Percentiles rank a stretch among this genome's conserved stretches.
phyloP scores from a whole-genome alignment of 2,797 vertebrate genomes.

The Cirrhinus mrigala region DNA sequence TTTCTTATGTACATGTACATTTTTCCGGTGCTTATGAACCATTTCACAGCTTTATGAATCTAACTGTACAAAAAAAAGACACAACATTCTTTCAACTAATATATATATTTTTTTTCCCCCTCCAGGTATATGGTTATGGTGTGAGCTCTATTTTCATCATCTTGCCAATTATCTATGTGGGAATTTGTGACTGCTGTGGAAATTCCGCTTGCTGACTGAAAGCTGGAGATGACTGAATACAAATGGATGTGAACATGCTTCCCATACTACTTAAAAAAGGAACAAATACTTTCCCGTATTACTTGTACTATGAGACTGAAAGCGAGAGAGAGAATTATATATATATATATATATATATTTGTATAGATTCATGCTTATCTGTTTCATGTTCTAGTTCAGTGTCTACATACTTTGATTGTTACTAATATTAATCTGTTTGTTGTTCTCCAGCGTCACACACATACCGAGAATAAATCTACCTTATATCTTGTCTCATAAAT shows the following conservation, averaged over 20 bases:
- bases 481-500: too few relatives aligned
- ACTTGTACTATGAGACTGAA: too few relatives aligned
- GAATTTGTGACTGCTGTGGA: background rate
- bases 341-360: too few relatives aligned
- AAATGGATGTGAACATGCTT: background rate
- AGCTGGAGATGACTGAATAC: background rate
- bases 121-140: background rate
- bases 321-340: too few relatives aligned
- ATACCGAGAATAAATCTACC: too few relatives aligned
- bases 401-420: too few relatives aligned
- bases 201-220: background rate
- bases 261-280: background rate
- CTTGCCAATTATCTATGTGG: constrained; percentile 2
- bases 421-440: too few relatives aligned
- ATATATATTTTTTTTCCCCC: too few relatives aligned
- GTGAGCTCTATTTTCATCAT: background rate
- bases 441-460: too few relatives aligned
- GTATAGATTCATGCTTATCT: too few relatives aligned
- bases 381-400: too few relatives aligned
- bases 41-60: background rate
- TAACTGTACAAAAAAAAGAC: background rate
- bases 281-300: background rate
- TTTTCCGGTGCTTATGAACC: background rate
- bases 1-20: background rate
- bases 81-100: background rate